Base-by-base conservation (phyloP, 2,888 invertebrate species). In the Diplazon laetatorius region DNA sequence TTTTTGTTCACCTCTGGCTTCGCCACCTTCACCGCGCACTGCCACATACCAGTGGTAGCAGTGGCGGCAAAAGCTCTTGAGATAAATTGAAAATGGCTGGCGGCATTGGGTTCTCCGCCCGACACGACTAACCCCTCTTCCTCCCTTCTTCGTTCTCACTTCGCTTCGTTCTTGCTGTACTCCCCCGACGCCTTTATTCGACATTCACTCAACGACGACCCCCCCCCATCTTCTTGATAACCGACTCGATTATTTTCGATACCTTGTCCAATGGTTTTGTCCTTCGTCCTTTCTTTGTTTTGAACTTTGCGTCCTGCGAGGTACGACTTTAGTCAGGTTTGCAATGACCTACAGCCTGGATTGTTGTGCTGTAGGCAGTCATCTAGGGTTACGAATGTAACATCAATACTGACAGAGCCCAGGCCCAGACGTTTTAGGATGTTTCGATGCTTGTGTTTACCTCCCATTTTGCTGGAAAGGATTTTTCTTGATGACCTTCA, bases 1-100 rank as follows among this genome's bases (percentile, higher is more conserved):
- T 44, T 55, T 62, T 65, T 70, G 35, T 66, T 48, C 52, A 60
- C 52, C 55, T 42, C 42, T 77, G 66, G 74, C 82, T 81, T 83
- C 77, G 77, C 83, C 85, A 84, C 85, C 86, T 85, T 83, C 84
- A 85, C 55, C 55, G 79, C 57, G 57, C 75, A 65, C 83, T 82
- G 83, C 82, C 84, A 85, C 84, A 83, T 74, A 63, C 57, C 30
- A 57, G 48, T 65, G 65, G 60, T 66, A 44, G 66, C 60, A 18
- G 16, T 59, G 37, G 59, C n/a, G 12, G 59, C 59, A 39, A 39
- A 37, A 42, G 85, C 87, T 85, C 89, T 89, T 88, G 87, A 89
- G 88, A 88, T 89, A 89, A 89, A 89, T 89, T 89, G 89, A 89
- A 89, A 89, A 89, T 88, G 86, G 88, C 84, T 88, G 86, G 87